Base-by-base conservation (phyloP, 2,888 invertebrate genomes). In the Sisyra nigra region DNA sequence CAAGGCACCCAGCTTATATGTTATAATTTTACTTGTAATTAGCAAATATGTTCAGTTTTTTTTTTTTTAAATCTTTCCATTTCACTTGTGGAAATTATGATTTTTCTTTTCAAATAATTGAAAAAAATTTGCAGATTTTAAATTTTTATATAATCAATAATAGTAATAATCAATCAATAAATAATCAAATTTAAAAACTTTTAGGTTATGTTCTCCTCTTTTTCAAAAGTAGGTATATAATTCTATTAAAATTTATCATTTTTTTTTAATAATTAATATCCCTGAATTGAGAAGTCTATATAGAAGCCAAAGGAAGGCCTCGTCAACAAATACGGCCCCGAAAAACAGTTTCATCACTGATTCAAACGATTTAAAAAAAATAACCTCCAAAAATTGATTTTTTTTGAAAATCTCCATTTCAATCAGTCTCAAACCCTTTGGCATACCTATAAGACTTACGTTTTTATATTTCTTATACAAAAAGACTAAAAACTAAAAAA, bases 1-100 rank as follows among this genome's bases (percentile, higher is more conserved):
- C 75, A 75, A 80, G 80, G 80, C 80, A 80, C 80, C 76, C 80
- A 80, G 80, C 80, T 60, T 62, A 60, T 14, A 37, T 57, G 59
- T 56, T 58, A 60, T 62, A 62, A 61, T 59, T 24, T 24, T 30
- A 62, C 61, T 63, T 63, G 62, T 63, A 63, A 63, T 62, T 63
- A 62, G 63, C 63, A 63, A 63, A 37, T 37, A 18, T 37, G 15
- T 3, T 34, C 15, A 14, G 15, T 34, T 6, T 34, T 34, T 34
- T 34, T 34, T 34, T 33, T 33, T 5, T 24, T 15, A 4, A 18
- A 37, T 15, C 18, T 37, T 37, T 37, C 18, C 5, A 17, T 37
- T 37, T 37, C 37, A 37, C 37, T 24, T 24, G 24, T 24, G 24
- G 7, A 24, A 24, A n/a, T 34, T 11, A 5, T 7, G 24, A 5